These are phyloP conservation scores for Danio jaintianensis DNA, from an alignment of 2,797 vertebrate genomes.

Conservation along the genomic window DNA sequence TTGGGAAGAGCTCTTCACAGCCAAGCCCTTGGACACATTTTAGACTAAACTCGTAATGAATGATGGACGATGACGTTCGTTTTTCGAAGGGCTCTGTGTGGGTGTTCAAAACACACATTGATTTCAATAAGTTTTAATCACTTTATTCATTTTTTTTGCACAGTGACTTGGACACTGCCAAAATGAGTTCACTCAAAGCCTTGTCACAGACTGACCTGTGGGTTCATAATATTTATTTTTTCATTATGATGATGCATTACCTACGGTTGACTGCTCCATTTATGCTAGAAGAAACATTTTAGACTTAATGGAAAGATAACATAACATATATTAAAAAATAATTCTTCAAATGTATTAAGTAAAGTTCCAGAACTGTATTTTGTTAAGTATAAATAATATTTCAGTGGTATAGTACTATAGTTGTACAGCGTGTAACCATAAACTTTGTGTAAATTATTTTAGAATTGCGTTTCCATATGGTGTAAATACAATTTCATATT, in stretches of 20 bases:
- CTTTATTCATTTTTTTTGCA: background rate
- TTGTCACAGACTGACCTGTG: background rate
- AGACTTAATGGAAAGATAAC: background rate
- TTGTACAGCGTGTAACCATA: too few relatives aligned
- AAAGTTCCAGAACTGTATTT: too few relatives aligned
- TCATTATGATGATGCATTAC: background rate
- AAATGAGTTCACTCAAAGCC: background rate
- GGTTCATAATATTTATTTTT: background rate
- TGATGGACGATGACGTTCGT: background rate
- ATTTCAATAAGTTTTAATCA: background rate
- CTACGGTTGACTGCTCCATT: background rate
- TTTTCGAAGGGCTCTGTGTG: background rate
- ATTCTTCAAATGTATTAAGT: background rate
- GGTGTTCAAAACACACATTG: background rate
- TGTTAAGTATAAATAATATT: too few relatives aligned
- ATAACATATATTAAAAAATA: too few relatives aligned
- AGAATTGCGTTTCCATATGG: too few relatives aligned
- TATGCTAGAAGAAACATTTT: background rate
- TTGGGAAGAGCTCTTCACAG: background rate
- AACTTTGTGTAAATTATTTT: too few relatives aligned
- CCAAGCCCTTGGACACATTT: background rate
- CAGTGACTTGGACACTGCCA: background rate
- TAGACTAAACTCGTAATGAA: background rate
- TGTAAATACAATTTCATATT: too few relatives aligned
- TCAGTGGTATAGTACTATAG: too few relatives aligned